Evolutionary conservation across 30 jellyfish, hydroid and myxozoan genomes (phyloP).

Genomic region (Hydractinia echinata): DNA sequence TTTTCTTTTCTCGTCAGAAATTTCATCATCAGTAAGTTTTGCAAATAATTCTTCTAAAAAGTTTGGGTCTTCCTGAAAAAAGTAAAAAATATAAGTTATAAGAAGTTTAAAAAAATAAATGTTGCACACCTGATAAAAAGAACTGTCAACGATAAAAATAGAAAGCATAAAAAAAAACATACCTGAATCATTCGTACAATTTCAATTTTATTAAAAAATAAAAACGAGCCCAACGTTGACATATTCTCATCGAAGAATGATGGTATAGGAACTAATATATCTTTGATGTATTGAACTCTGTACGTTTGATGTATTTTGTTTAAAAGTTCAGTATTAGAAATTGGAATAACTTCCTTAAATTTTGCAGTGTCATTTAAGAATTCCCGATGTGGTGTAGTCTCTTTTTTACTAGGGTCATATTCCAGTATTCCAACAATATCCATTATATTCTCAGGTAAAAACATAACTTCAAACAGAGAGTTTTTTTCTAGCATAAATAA

Average conservation of each 20-base stretch:
- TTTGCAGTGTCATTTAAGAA: conserved; percentile 59
- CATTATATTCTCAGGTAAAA: conserved; percentile 63
- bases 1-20: conserved; percentile 72
- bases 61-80: conserved; percentile 62
- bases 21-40: conserved; percentile 73
- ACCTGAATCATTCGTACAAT: conserved; percentile 91
- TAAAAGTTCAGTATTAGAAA: conserved; percentile 66
- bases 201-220: conserved; percentile 81
- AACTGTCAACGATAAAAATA: background rate
- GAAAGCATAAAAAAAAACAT: background rate
- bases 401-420: conserved; percentile 77
- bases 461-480: conserved; percentile 79
- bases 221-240: conserved; percentile 88
- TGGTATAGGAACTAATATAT: conserved; percentile 90
- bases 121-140: conserved; percentile 15
- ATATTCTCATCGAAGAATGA: conserved; percentile 86
- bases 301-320: conserved; percentile 75
- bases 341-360: conserved; percentile 87
- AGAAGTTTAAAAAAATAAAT: background rate
- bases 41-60: conserved; percentile 77
- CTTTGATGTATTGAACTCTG: conserved; percentile 91
- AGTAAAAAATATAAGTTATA: background rate
- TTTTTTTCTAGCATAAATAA: conserved; percentile 72
- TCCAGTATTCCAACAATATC: conserved; percentile 92
- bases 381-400: conserved; percentile 73